phyloP scores from a whole-genome alignment of 2,113 vertebrate species.

The Orthonyx spaldingii region DNA sequence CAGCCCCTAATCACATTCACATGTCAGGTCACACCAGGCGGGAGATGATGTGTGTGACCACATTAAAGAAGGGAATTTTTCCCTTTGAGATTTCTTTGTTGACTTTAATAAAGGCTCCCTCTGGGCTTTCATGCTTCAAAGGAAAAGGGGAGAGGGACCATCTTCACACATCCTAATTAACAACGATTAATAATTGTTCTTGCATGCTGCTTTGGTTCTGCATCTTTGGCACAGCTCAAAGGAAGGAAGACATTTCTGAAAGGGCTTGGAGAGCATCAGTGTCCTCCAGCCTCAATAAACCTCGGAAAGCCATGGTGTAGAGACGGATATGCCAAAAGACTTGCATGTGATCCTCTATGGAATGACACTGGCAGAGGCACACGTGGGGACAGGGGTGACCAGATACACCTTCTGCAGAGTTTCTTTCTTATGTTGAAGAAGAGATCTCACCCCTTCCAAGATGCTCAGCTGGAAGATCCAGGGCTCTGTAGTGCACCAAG shows the following conservation, averaged over 20 bases:
- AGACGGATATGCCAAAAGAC: background rate
- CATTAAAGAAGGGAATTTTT: slow-evolving; percentile 51
- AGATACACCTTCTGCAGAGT: background rate
- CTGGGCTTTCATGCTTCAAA: slow-evolving; percentile 55
- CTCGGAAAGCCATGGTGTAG: background rate
- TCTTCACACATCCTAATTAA: slow-evolving; percentile 61
- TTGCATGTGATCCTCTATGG: background rate
- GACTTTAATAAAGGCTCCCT: slow-evolving; percentile 60
- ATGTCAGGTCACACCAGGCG: slow-evolving; percentile 27
- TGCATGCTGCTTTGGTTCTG: slow-evolving; percentile 14
- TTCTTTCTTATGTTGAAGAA: background rate
- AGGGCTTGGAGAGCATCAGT: background rate
- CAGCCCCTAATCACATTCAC: slow-evolving; percentile 26
- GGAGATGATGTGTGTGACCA: slow-evolving; percentile 47
- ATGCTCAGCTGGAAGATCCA: background rate
- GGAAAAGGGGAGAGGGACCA: slow-evolving; percentile 14
- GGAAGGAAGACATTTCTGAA: background rate
- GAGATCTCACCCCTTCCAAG: background rate
- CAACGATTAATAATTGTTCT: slow-evolving; percentile 13
- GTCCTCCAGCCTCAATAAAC: background rate
- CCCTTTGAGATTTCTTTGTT: slow-evolving; percentile 60
- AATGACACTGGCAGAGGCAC: background rate
- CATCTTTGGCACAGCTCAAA: background rate
- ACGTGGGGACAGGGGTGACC: background rate
- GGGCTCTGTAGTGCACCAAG: background rate